Percentiles rank a stretch among this genome's conserved stretches.
phyloP scores from a whole-genome alignment of 1,140 invertebrate species.

The Apis laboriosa region DNA sequence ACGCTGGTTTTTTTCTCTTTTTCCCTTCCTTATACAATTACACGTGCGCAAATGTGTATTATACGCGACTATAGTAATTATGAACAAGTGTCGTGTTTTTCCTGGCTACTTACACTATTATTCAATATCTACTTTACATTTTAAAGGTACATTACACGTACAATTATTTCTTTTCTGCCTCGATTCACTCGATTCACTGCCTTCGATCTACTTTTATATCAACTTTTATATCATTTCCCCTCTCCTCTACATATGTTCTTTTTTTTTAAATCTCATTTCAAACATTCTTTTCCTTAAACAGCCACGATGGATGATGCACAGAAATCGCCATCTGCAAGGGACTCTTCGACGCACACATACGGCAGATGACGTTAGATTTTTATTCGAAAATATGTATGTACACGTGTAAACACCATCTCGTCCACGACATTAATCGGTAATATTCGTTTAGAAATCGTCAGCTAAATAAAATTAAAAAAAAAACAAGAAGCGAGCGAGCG shows the following conservation, averaged over 20 bases:
- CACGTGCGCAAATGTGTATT: constrained; percentile 8
- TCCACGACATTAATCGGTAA: constrained; percentile 31
- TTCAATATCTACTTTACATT: constrained; percentile 50
- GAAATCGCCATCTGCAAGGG: not conserved
- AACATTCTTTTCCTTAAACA: not conserved
- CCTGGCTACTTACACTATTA: constrained; percentile 61
- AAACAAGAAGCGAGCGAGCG: constrained; percentile 1
- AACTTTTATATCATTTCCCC: too few species aligned
- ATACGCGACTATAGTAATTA: constrained; percentile 37
- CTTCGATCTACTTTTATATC: not conserved
- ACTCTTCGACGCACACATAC: not conserved
- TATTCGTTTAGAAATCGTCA: constrained; percentile 43
- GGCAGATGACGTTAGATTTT: constrained; percentile 20
- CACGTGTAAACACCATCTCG: constrained; percentile 49
- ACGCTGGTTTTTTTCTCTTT: not conserved
- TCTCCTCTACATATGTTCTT: not conserved
- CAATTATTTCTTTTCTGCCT: not conserved
- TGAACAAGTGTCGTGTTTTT: constrained; percentile 57
- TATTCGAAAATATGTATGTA: constrained; percentile 69
- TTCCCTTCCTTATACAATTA: not conserved
- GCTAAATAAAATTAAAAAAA: constrained; percentile 59
- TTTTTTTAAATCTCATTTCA: too few species aligned
- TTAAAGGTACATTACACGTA: constrained; percentile 64
- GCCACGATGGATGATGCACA: constrained; percentile 10
- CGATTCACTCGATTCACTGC: too few species aligned